phyloP scores from a whole-genome alignment of 1,140 invertebrate species.

The Bacillus rossius region DNA sequence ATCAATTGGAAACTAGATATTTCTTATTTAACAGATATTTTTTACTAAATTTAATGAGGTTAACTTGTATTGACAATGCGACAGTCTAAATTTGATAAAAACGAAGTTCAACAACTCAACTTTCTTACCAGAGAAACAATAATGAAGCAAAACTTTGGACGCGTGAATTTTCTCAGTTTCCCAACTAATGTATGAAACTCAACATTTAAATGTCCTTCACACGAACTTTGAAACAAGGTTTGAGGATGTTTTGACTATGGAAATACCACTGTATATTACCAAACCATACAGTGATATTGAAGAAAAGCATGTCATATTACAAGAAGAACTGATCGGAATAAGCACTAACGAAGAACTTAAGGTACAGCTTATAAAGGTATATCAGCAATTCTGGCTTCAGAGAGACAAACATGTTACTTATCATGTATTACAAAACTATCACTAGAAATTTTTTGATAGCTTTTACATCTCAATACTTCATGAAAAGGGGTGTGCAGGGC shows the following conservation, averaged over 20 bases:
- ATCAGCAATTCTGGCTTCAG: conserved; percentile 24
- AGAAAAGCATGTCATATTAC: conserved; percentile 28
- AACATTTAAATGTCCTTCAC: too few relatives aligned
- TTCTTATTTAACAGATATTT: not conserved
- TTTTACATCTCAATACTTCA: conserved; percentile 20
- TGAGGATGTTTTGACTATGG: too few relatives aligned
- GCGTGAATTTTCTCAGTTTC: too few relatives aligned
- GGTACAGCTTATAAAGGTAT: conserved; percentile 26
- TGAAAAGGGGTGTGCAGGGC: too few relatives aligned
- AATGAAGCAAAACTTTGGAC: not conserved
- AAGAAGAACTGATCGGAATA: conserved; percentile 28
- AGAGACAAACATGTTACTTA: conserved; percentile 16
- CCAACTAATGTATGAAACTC: too few relatives aligned
- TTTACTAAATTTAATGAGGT: not conserved
- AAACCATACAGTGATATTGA: conserved; percentile 27
- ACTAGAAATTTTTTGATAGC: conserved; percentile 22
- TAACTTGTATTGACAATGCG: not conserved
- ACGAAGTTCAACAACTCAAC: not conserved
- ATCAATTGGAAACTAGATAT: not conserved
- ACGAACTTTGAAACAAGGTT: too few relatives aligned
- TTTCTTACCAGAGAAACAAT: not conserved
- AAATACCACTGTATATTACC: conserved; percentile 29
- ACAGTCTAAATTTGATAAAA: not conserved
- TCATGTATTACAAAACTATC: too few relatives aligned
- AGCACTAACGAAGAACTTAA: conserved; percentile 30